These are phyloP conservation scores for Pocota personata DNA, from an alignment of 2,888 invertebrate species.

Conservation along the genomic window DNA sequence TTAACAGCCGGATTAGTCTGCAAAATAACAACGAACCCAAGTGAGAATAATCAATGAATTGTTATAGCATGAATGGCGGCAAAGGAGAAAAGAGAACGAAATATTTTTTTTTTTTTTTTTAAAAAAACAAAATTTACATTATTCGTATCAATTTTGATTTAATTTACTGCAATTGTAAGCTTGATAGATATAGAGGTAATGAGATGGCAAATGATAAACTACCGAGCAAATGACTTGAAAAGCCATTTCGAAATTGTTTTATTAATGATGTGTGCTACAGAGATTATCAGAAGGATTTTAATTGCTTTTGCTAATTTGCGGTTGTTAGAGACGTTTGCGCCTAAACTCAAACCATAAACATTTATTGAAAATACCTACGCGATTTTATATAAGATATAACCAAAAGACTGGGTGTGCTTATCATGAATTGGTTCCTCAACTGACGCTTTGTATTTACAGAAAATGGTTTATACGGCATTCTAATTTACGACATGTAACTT, in stretches of 20 bases:
- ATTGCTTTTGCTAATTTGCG: not conserved
- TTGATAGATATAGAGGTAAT: constrained; percentile 19
- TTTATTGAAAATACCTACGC: not conserved
- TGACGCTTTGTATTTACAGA: too few relatives aligned
- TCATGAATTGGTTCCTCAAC: too few relatives aligned
- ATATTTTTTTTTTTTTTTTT: not conserved
- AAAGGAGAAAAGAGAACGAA: constrained; percentile 44
- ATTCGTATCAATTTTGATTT: constrained; percentile 12
- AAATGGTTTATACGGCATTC: too few relatives aligned
- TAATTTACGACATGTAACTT: too few relatives aligned
- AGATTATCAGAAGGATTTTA: not conserved
- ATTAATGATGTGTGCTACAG: constrained; percentile 2
- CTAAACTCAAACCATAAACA: not conserved
- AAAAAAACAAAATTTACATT: constrained; percentile 24
- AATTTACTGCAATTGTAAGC: constrained; percentile 38
- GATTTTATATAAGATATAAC: not conserved
- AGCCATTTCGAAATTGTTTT: constrained; percentile 3
- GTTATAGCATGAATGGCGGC: constrained; percentile 66
- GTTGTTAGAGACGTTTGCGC: not conserved
- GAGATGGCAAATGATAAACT: constrained; percentile 24
- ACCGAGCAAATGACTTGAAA: constrained; percentile 3
- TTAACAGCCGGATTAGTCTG: constrained; percentile 97
- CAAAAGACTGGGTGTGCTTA: too few relatives aligned
- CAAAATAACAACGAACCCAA: constrained; percentile 81
- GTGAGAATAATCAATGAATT: constrained; percentile 67